A percentile compares a stretch with the other conserved stretches of the same genome.
Evolutionary conservation across 2,797 vertebrate genomes (phyloP).

Genomic region (Pteropus rufus): DNA sequence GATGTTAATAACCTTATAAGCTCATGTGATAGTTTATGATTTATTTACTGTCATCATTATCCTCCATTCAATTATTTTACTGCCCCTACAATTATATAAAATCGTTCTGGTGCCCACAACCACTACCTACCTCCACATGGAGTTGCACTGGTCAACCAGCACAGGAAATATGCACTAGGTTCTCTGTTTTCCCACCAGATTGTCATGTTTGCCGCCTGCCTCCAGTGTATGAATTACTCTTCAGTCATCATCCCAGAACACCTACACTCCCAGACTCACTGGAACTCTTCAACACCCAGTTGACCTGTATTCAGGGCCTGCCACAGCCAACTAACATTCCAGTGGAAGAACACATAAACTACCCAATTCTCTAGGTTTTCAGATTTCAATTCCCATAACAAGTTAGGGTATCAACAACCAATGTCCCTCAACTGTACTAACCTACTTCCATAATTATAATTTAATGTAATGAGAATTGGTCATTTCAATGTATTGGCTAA

Average conservation of each 20-base stretch:
- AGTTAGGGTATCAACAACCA: slow-evolving; percentile 21
- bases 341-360: not conserved
- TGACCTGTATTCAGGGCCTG: not conserved
- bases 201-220: not conserved
- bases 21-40: not conserved
- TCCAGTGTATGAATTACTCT: not conserved
- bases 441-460: slow-evolving; percentile 49
- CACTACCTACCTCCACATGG: not conserved
- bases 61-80: slow-evolving; percentile 29
- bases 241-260: not conserved
- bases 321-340: slow-evolving; percentile 14
- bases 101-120: not conserved
- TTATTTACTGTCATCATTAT: slow-evolving; percentile 14
- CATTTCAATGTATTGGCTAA: slow-evolving; percentile 38
- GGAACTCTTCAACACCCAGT: not conserved
- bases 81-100: not conserved
- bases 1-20: slow-evolving; percentile 30
- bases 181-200: not conserved
- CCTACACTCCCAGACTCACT: not conserved
- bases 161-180: not conserved
- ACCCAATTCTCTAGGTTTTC: not conserved
- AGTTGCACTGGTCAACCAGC: not conserved
- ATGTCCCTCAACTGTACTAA: slow-evolving; percentile 30
- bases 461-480: slow-evolving; percentile 25
- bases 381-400: slow-evolving; percentile 12